Evolutionary conservation across 2,113 vertebrate genomes (phyloP).

Genomic region (Gnathonemus echidnorhynchus): DNA sequence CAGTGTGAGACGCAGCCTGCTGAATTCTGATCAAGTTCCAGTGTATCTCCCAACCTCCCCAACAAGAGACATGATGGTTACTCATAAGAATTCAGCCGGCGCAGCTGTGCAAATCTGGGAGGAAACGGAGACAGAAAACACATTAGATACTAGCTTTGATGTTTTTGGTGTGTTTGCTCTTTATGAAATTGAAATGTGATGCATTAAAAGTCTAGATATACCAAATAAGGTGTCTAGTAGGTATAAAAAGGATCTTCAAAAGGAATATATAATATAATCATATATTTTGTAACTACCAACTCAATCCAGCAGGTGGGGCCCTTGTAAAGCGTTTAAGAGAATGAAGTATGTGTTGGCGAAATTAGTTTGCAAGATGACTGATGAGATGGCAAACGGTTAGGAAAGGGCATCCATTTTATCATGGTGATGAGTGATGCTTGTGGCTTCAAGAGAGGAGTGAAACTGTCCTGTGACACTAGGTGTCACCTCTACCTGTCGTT

Average conservation of each 20-base stretch:
- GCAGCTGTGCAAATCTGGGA: background rate
- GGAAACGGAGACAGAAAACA: background rate
- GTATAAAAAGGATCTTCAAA: background rate
- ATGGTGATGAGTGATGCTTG: background rate
- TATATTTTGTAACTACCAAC: slow-evolving; percentile 12
- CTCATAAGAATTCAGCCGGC: slow-evolving; percentile 19
- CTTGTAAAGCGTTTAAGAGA: slow-evolving; percentile 11
- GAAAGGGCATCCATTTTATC: background rate
- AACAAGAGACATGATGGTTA: slow-evolving; percentile 3
- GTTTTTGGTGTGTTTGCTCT: background rate
- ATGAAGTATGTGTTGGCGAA: background rate
- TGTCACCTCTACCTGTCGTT: slow-evolving; percentile 77
- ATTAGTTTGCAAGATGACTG: background rate
- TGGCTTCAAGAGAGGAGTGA: background rate
- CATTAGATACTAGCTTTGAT: background rate
- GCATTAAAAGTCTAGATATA: background rate
- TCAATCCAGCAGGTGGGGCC: slow-evolving; percentile 53
- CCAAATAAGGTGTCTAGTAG: background rate
- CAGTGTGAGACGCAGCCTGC: slow-evolving; percentile 15
- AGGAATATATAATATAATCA: background rate
- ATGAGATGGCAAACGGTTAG: background rate
- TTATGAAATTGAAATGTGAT: slow-evolving; percentile 4
- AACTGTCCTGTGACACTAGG: background rate
- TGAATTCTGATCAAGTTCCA: slow-evolving; percentile 8
- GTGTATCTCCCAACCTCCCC: slow-evolving; percentile 2